Base-by-base conservation (phyloP, 2,113 vertebrate species). In the Eclectus roratus region DNA sequence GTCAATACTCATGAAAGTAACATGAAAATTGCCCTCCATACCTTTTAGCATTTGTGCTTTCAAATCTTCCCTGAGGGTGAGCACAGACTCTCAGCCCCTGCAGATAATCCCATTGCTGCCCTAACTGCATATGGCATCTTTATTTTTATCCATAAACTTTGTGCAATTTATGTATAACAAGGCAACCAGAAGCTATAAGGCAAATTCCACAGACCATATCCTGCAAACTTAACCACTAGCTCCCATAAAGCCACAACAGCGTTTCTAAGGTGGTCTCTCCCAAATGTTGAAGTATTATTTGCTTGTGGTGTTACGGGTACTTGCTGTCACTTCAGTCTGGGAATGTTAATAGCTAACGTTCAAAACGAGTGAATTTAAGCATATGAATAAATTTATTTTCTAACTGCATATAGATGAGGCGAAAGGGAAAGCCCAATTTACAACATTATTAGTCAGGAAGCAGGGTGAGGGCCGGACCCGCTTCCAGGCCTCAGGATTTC, bases 291-390 rank as follows among this genome's bases (percentile, higher is more conserved):
- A 80, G 5, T 2, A 23, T 3, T 13, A 2, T 13, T 23, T 5
- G 9, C 5, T 28, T 37, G 35, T 1, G n/a, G 23, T 15, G 41
- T 14, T 33, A 43, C 0, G 2, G 23, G 35, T 31, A 6, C 25
- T 39, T 29, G 20, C 31, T 70, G 50, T 33, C 72, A 21, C 25
- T 19, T 10, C 35, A 4, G 12, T 5, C 29, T 3, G 25, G 18
- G 10, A 43, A 21, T 14, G 33, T 15, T 4, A 28, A 37, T 1
- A 41, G 55, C 46, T 43, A 1, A 58, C 63, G 24, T 17, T 69
- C 55, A 63, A 49, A 65, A 1, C 1, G 6, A 14, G 21, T 16
- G 7, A 9, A 52, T 3, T 21, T 3, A 6, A 2, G 37, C 79
- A 4, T 4, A 17, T 8, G 6, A 77, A 72, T 31, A 60, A 17